A percentile compares a stretch with the other conserved stretches of the same genome.
Conservation (phyloP, 1,140 invertebrate genomes). For the Phymorhynchus buccinoides region DNA sequence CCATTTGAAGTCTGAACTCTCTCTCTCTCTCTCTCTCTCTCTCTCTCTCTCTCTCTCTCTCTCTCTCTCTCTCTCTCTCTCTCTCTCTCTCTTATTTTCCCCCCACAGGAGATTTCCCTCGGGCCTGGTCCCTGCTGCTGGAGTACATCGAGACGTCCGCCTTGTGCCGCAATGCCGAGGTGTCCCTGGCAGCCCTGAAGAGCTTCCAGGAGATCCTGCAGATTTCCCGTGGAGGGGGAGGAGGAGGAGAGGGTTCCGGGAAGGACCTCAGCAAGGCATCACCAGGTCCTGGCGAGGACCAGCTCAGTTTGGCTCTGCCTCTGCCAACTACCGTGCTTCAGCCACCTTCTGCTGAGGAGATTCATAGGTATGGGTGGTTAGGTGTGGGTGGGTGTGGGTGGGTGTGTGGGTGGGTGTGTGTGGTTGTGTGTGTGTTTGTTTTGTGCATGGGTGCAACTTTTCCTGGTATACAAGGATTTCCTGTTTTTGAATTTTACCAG, state of each 20-base stretch:
- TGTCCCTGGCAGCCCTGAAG: conserved; percentile 94
- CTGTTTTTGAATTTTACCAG: no score
- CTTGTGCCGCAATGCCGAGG: conserved; percentile 92
- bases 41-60: no score
- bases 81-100: no score
- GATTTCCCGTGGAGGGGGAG: conserved; percentile 54
- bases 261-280: conserved; percentile 1
- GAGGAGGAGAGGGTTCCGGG: conserved; percentile 51
- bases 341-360: conserved; percentile 61
- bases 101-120: conserved; percentile 82
- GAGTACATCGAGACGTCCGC: conserved; percentile 95
- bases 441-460: background rate
- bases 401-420: background rate
- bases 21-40: no score
- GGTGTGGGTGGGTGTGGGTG: background rate
- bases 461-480: no score
- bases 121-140: conserved; percentile 92
- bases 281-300: no score
- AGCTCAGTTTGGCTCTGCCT: no score
- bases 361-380: conserved; percentile 54
- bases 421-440: background rate
- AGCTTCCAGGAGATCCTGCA: conserved; percentile 91
- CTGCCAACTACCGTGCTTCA: conserved; percentile 44
- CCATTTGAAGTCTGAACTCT: no score
- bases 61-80: no score